Evolutionary conservation across 1,140 invertebrate species (phyloP).

Genomic region (Harlomillsia oculata): DNA sequence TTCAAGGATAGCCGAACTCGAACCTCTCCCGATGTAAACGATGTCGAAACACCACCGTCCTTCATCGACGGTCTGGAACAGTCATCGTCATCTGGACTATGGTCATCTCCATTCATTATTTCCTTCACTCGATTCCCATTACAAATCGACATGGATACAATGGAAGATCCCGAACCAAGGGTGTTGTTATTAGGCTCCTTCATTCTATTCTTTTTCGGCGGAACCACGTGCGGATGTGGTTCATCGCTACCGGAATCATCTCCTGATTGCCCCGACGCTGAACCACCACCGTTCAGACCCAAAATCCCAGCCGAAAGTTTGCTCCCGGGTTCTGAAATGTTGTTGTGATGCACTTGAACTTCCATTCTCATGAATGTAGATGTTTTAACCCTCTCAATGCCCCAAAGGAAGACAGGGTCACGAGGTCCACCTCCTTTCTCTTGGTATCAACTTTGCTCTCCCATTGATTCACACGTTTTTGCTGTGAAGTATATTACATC

Average conservation of each 20-base stretch:
- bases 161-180: conserved; percentile 5
- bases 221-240: conserved; percentile 7
- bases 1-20: neutral
- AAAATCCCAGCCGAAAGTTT: too few relatives aligned
- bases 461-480: too few relatives aligned
- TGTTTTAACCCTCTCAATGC: too few relatives aligned
- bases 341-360: conserved; percentile 11
- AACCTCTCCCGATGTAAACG: conserved; percentile 35
- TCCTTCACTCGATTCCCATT: conserved; percentile 10
- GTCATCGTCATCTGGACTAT: conserved; percentile 28
- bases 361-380: conserved; percentile 13
- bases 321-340: too few relatives aligned
- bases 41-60: conserved; percentile 26
- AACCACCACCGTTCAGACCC: conserved; percentile 2
- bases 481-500: too few relatives aligned
- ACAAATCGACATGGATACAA: conserved; percentile 4
- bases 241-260: conserved; percentile 28
- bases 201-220: conserved; percentile 25
- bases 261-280: conserved; percentile 3
- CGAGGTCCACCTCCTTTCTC: too few relatives aligned
- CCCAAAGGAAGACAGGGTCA: too few relatives aligned
- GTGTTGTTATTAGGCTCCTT: conserved; percentile 21
- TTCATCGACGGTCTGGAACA: conserved; percentile 10
- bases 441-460: too few relatives aligned
- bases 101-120: conserved; percentile 9